These are phyloP conservation scores for Euwallacea fornicatus DNA, from an alignment of 1,140 invertebrate genomes.

Conservation along the genomic window DNA sequence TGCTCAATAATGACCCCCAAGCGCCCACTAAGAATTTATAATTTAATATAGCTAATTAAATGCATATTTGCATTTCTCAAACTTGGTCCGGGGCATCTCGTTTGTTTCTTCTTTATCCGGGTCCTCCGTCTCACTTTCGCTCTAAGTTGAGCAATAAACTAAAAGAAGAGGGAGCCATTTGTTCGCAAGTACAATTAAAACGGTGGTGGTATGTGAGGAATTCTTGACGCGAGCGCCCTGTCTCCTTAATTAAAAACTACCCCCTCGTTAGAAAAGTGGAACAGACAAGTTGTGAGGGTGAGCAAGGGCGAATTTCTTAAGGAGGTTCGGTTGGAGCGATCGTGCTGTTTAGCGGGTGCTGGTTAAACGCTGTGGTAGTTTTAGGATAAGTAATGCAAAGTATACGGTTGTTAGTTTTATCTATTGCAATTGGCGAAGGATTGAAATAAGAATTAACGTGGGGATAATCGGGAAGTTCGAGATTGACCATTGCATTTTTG, in stretches of 20 bases:
- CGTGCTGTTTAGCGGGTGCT: constrained; percentile 44
- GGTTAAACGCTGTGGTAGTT: constrained; percentile 52
- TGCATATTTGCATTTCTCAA: constrained; percentile 50
- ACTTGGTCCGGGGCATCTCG: constrained; percentile 23
- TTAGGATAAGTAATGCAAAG: constrained; percentile 45
- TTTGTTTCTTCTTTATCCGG: constrained; percentile 28
- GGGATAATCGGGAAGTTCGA: too few species aligned
- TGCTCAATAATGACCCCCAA: neutral
- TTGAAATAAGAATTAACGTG: too few species aligned
- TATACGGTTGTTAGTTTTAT: neutral
- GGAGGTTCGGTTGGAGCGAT: constrained; percentile 38
- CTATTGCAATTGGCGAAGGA: too few species aligned
- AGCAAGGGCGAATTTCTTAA: constrained; percentile 1
- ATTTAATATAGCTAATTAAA: constrained; percentile 53
- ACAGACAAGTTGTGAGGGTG: constrained; percentile 30
- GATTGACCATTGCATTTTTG: too few species aligned
- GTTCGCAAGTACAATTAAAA: constrained; percentile 50
- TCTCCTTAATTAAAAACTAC: constrained; percentile 55
- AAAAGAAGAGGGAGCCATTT: constrained; percentile 41
- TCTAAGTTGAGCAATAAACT: constrained; percentile 6
- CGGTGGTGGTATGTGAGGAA: constrained; percentile 49
- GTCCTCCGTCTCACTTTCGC: constrained; percentile 9
- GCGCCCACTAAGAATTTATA: constrained; percentile 45
- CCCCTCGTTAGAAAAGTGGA: constrained; percentile 46
- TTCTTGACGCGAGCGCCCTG: constrained; percentile 52